These are phyloP conservation scores for Myodes glareolus DNA, from an alignment of 2,113 vertebrate genomes.

Conservation along the genomic window DNA sequence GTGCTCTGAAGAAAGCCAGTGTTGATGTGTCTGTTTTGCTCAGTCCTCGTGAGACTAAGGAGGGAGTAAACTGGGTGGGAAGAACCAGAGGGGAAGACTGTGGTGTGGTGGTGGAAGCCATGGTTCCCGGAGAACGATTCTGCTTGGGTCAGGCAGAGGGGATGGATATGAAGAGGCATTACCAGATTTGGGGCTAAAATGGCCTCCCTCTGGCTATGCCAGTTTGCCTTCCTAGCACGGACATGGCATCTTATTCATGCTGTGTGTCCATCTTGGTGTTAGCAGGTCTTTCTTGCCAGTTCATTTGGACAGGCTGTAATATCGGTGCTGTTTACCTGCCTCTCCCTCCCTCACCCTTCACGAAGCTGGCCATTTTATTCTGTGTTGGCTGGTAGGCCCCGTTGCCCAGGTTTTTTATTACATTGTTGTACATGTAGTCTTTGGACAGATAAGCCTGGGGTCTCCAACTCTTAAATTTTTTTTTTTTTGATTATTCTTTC, in stretches of 20 bases:
- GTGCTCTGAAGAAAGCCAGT: neutral
- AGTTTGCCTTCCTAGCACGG: neutral
- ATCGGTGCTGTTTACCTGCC: neutral
- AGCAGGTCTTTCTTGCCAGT: neutral
- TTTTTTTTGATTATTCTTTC: slow-evolving; percentile 70
- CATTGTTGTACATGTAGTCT: neutral
- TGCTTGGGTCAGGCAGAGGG: neutral
- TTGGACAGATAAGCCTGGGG: too few species aligned
- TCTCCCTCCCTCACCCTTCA: neutral
- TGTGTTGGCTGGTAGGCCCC: neutral
- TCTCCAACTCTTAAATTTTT: slow-evolving; percentile 9
- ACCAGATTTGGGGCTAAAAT: neutral
- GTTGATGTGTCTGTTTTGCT: neutral
- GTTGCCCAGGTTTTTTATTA: neutral
- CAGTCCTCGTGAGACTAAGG: neutral
- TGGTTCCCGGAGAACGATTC: neutral
- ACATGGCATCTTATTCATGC: too few species aligned
- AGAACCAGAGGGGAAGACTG: neutral
- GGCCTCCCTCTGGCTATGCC: neutral
- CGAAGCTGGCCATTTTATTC: neutral
- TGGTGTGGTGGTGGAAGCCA: neutral
- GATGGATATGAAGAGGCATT: neutral
- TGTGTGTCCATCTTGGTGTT: neutral
- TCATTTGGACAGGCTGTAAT: neutral
- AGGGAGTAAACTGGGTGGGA: neutral